A percentile compares a stretch with the other conserved stretches of the same genome.
These are phyloP conservation scores for Formicarius rufipectus DNA, from an alignment of 2,113 vertebrate species.

Conservation along the genomic window DNA sequence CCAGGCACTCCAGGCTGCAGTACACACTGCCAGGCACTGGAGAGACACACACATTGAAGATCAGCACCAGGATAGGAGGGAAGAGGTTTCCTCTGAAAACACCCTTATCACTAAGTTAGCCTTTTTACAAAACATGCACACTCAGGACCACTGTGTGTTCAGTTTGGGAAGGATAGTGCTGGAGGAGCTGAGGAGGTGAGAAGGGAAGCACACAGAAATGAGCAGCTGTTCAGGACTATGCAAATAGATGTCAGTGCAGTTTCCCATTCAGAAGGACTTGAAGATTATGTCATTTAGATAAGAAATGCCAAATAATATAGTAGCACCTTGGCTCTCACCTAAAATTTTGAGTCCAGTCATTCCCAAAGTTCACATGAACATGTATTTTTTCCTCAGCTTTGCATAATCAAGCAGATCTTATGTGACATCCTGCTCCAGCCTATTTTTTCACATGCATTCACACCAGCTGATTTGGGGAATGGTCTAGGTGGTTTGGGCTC, in stretches of 20 bases:
- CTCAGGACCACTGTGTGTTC: background rate
- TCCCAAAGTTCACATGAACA: background rate
- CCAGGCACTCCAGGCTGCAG: background rate
- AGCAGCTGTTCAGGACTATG: accelerated
- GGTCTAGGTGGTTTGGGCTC: background rate
- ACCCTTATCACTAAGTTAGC: background rate
- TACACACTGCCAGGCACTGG: background rate
- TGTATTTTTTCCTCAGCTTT: background rate
- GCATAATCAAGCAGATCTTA: background rate
- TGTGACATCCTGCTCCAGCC: background rate
- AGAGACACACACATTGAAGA: background rate
- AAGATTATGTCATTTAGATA: background rate
- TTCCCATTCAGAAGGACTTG: background rate
- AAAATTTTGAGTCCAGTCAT: background rate
- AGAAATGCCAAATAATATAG: background rate
- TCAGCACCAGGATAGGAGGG: background rate
- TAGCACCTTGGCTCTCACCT: background rate
- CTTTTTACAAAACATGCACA: background rate
- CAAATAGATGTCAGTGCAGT: accelerated
- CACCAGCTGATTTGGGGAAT: background rate
- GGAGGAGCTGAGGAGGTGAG: background rate
- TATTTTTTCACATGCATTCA: background rate
- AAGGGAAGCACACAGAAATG: background rate
- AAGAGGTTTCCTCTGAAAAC: background rate
- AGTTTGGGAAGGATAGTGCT: background rate